phyloP scores from a whole-genome alignment of 2,888 invertebrate species.

The Mimas tiliae region DNA sequence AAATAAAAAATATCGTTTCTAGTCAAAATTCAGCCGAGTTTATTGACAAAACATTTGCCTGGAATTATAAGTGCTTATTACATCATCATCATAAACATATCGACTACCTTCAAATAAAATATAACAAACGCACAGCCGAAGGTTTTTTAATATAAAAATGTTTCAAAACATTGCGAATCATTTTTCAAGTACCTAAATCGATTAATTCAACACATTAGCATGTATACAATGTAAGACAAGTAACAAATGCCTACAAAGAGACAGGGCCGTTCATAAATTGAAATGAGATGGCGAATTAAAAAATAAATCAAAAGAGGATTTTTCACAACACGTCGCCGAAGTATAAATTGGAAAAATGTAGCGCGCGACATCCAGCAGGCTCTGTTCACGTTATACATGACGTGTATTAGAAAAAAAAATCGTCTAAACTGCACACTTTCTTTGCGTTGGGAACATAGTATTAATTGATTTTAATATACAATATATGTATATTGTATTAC shows the following conservation, averaged over 20 bases:
- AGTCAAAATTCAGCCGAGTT: no score
- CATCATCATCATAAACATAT: background rate
- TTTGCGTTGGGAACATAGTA: background rate
- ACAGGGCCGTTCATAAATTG: conserved; percentile 69
- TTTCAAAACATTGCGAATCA: conserved; percentile 27
- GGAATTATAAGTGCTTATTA: no score
- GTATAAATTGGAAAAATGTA: conserved; percentile 77
- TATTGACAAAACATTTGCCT: no score
- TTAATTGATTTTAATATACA: background rate
- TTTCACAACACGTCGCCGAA: conserved; percentile 73
- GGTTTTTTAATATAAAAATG: background rate
- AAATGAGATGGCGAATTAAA: conserved; percentile 82
- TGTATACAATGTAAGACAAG: conserved; percentile 70
- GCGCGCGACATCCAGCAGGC: conserved; percentile 41
- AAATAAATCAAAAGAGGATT: conserved; percentile 84
- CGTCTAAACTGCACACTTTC: background rate
- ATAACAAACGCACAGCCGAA: background rate
- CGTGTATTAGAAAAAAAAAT: background rate
- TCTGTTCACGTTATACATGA: conserved; percentile 38
- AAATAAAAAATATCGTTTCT: no score
- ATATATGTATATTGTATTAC: no score
- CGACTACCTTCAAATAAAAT: background rate
- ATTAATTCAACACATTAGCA: conserved; percentile 66
- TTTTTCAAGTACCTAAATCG: conserved; percentile 36
- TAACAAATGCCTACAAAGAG: conserved; percentile 73